Percentiles rank a stretch among this genome's conserved stretches.
Conservation (phyloP, 2,113 vertebrate genomes). For the Cynoglossus semilaevis region DNA sequence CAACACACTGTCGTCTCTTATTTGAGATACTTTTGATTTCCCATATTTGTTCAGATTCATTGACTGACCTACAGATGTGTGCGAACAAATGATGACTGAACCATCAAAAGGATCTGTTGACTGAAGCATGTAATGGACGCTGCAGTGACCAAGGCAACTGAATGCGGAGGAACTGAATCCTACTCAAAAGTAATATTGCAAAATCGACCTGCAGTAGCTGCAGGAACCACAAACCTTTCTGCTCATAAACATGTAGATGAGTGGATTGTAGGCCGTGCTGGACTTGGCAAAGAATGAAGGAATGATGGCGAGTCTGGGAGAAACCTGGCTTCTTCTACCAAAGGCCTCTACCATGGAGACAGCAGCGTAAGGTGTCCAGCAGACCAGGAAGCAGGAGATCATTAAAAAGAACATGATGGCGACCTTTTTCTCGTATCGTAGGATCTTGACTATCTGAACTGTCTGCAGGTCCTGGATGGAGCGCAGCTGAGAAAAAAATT, state of each 20-base stretch:
- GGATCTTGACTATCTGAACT: constrained; percentile 85
- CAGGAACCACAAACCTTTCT: constrained; percentile 81
- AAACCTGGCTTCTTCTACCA: constrained; percentile 80
- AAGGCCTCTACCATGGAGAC: constrained; percentile 86
- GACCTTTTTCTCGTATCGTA: constrained; percentile 90
- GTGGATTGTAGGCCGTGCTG: constrained; percentile 86
- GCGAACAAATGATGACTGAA: neutral
- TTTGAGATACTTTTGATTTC: constrained; percentile 21
- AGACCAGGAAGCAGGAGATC: constrained; percentile 86
- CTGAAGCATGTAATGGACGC: neutral
- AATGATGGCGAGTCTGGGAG: constrained; percentile 83
- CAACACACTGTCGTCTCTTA: neutral
- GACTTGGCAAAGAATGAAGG: constrained; percentile 91
- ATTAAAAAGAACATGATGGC: constrained; percentile 90
- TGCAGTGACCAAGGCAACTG: no score
- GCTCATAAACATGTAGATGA: constrained; percentile 91
- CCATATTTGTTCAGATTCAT: constrained; percentile 5
- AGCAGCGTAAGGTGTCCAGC: constrained; percentile 88
- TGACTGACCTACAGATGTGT: neutral
- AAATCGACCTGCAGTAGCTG: no score
- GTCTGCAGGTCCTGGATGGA: constrained; percentile 89
- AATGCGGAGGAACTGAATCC: neutral
- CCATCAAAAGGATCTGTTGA: neutral
- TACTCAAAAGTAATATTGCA: neutral
- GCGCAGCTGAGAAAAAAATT: constrained; percentile 74